Conservation (phyloP, 2,113 vertebrate species). For the Artemisiospiza belli region DNA sequence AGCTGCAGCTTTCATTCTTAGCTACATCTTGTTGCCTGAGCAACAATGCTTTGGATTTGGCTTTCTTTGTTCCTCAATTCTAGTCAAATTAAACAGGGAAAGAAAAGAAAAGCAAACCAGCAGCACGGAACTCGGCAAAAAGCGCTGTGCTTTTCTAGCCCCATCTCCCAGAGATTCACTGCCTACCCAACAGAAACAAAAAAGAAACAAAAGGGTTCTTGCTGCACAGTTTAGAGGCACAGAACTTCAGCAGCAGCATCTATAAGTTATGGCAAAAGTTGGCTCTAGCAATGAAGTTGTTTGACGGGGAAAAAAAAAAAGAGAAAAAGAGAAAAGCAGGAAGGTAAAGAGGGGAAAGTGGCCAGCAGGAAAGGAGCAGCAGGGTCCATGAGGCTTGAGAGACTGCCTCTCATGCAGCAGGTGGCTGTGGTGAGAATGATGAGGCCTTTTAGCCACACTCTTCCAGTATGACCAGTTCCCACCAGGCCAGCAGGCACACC, state of each 20-base stretch:
- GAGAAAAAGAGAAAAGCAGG: neutral
- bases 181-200: neutral
- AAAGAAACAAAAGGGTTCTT: neutral
- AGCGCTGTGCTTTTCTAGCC: neutral
- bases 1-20: neutral
- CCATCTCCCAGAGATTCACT: neutral
- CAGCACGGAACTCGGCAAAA: neutral
- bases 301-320: neutral
- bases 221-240: neutral
- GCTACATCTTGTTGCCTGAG: neutral
- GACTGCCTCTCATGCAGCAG: neutral
- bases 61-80: neutral
- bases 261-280: accelerated
- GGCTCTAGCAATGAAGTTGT: neutral
- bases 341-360: neutral
- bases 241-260: neutral
- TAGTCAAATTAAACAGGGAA: neutral
- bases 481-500: accelerated
- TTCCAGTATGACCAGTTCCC: neutral
- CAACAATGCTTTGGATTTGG: neutral
- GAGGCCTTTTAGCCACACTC: neutral
- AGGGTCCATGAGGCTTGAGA: neutral
- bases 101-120: neutral
- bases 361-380: neutral
- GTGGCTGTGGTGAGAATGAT: neutral